Evolutionary conservation across 2,888 invertebrate genomes (phyloP), one percentile per base, ranked within the genome.

Genomic region (Cyclophora albipunctata): DNA sequence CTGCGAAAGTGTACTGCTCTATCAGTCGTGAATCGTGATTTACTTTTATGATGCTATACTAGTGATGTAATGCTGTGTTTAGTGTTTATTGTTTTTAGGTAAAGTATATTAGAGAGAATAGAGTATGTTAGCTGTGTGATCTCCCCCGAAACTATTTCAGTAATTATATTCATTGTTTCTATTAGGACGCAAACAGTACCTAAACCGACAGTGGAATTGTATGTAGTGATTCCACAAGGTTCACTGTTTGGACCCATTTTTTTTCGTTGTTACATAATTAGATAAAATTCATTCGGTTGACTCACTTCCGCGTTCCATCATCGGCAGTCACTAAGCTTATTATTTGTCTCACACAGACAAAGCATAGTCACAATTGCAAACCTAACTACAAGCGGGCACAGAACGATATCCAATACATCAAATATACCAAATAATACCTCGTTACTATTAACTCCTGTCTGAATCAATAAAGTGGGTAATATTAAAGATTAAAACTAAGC

Each of bases 391-490:
- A 84, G 83, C 83, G 69, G 64, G 68, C 80, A 81, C 76, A 80
- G 71, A 75, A 80, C 80, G 81, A 84, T 83, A 86, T 79, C 85
- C 86, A 86, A 85, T 76, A 85, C 80, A 83, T 71, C 67, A 80
- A 80, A 77, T 78, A 69, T 69, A 70, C 75, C 73, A 73, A 75
- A 79, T 69, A 63, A 73, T 85, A 85, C 85, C 85, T 85, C 81
- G 67, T 64, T 62, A 70, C 72, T 72, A 68, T 63, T 69, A 69
- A 62, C 71, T 71, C 71, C 72, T 69, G 68, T 64, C 63, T 67
- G 49, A 67, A 67, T 57, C 46, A 67, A 69, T 64, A 67, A 66
- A 55, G 37, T 43, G 34, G 52, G 52, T 65, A 70, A 70, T 68
- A 67, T 66, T 64, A 65, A 60, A 58, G 66, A 63, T 64, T 67